Evolutionary conservation across 2,888 invertebrate species (phyloP).

Genomic region (Cinara cedri): DNA sequence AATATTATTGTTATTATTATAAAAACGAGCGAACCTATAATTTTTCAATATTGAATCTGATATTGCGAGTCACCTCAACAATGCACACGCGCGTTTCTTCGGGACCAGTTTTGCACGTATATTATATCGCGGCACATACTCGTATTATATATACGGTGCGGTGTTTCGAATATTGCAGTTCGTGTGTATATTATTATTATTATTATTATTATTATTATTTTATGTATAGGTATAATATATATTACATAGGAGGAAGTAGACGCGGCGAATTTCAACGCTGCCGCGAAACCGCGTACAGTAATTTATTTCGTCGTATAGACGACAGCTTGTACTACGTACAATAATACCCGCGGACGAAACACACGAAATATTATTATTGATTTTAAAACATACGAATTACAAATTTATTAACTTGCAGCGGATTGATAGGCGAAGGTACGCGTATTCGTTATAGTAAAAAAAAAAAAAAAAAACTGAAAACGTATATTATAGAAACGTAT

Average conservation of each 20-base stretch:
- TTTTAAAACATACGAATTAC: conserved; percentile 21
- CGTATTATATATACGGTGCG: neutral
- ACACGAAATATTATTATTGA: too few species aligned
- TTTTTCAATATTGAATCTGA: conserved; percentile 19
- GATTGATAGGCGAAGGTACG: too few species aligned
- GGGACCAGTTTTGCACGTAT: conserved; percentile 24
- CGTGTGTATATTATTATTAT: too few species aligned
- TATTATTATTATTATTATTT: too few species aligned
- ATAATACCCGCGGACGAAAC: neutral
- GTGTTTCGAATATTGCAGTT: too few species aligned
- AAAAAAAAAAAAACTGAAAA: too few species aligned
- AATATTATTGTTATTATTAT: too few species aligned
- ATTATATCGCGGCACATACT: neutral
- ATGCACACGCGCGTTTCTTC: too few species aligned
- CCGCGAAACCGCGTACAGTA: neutral
- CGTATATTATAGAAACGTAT: too few species aligned
- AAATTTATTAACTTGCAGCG: conserved; percentile 2
- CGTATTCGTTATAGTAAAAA: neutral
- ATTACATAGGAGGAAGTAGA: neutral
- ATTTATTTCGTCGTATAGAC: conserved; percentile 9
- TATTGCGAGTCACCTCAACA: too few species aligned
- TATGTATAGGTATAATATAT: too few species aligned
- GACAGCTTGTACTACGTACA: neutral
- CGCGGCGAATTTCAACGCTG: neutral
- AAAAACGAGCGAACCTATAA: conserved; percentile 3